A percentile compares a stretch with the other conserved stretches of the same genome.
Evolutionary conservation across 2,888 invertebrate genomes (phyloP).

Genomic region (Argyresthia goedartella): DNA sequence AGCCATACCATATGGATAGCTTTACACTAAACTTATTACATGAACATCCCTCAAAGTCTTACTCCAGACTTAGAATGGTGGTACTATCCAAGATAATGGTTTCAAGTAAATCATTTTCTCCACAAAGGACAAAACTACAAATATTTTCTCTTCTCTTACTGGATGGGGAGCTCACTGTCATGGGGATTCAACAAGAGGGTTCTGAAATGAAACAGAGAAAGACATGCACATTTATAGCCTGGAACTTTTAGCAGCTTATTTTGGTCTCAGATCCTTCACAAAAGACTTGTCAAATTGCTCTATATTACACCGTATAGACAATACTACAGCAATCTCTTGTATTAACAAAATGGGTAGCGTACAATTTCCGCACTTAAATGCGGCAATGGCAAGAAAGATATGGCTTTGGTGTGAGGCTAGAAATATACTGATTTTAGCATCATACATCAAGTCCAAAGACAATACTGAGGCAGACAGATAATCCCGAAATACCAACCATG

Average conservation of each 20-base stretch:
- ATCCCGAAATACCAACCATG: conserved; percentile 2
- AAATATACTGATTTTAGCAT: conserved; percentile 5
- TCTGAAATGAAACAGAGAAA: conserved; percentile 1
- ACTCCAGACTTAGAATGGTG: no score
- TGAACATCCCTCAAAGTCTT: not conserved
- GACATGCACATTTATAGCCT: conserved; percentile 4
- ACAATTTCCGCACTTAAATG: no score
- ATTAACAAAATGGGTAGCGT: no score
- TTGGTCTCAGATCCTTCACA: conserved; percentile 5
- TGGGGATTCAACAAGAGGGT: conserved; percentile 1
- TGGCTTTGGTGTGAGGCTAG: conserved; percentile 8
- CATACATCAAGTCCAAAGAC: no score
- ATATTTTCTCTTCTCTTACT: no score
- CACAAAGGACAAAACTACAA: no score
- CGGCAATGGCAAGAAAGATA: no score
- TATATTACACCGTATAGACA: conserved; percentile 5
- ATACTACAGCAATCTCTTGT: no score
- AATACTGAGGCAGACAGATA: no score
- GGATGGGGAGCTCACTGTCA: not conserved
- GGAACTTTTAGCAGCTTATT: conserved; percentile 5
- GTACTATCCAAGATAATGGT: no score
- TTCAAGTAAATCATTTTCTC: no score
- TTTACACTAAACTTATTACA: not conserved
- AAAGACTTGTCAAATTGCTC: not conserved
- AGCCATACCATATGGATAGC: not conserved